Evolutionary conservation across 2,113 vertebrate species (phyloP).

Genomic region (Sciurus niger): DNA sequence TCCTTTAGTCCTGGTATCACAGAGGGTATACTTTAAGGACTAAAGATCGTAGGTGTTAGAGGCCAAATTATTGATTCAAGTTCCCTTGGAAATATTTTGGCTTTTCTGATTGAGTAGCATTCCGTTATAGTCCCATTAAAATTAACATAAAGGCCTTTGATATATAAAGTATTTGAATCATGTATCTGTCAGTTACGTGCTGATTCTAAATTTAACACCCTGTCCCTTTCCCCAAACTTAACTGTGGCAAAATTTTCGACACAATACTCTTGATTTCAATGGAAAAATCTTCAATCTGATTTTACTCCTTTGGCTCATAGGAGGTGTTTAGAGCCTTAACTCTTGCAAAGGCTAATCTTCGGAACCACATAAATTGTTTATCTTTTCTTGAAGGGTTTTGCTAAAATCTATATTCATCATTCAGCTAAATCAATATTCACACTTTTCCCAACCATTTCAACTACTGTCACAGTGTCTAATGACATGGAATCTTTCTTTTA

Average conservation of each 20-base stretch:
- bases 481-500: background rate
- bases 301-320: background rate
- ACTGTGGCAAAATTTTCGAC: background rate
- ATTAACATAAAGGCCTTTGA: fast-evolving
- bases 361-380: background rate
- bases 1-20: background rate
- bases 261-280: background rate
- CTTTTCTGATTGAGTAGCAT: background rate
- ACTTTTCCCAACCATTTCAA: background rate
- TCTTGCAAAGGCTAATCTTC: background rate
- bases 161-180: background rate
- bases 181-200: background rate
- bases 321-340: background rate
- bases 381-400: background rate
- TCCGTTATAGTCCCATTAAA: background rate
- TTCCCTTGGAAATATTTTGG: background rate
- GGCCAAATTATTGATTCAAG: background rate
- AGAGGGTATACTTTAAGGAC: background rate
- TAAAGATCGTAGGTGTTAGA: background rate
- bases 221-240: background rate
- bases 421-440: background rate
- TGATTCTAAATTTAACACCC: background rate
- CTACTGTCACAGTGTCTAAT: background rate
- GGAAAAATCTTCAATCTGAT: background rate
- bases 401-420: background rate